Conservation (phyloP, 2,797 vertebrate species). For the Rhinella marina region DNA sequence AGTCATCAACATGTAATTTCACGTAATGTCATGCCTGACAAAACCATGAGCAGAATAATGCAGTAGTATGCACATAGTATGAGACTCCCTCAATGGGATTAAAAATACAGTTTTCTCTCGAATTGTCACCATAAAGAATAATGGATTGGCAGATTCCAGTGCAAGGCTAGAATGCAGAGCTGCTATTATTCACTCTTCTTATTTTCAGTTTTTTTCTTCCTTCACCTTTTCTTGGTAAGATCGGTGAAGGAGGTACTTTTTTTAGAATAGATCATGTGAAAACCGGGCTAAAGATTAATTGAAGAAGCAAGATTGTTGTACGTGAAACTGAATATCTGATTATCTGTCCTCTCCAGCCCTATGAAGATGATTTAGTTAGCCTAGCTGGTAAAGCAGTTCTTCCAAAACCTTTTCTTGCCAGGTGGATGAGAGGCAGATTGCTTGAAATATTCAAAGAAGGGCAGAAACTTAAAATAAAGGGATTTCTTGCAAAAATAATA, state of each 20-base stretch:
- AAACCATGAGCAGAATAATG: neutral
- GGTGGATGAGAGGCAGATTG: slow-evolving; percentile 1
- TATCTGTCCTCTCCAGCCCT: slow-evolving; percentile 17
- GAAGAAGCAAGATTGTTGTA: slow-evolving; percentile 41
- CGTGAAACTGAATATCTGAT: slow-evolving; percentile 40
- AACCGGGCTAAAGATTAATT: slow-evolving; percentile 42
- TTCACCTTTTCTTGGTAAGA: neutral
- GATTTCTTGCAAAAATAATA: neutral
- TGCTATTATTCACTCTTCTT: slow-evolving; percentile 11
- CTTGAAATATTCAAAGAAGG: slow-evolving; percentile 25
- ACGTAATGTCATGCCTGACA: neutral
- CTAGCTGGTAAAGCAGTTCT: slow-evolving; percentile 20
- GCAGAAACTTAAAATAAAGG: neutral
- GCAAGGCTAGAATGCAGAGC: neutral
- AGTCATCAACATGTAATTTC: neutral
- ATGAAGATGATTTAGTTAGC: slow-evolving; percentile 32
- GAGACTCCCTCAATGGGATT: neutral
- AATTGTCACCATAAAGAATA: slow-evolving; percentile 8
- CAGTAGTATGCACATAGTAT: neutral
- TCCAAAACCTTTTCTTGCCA: neutral
- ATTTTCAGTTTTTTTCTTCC: neutral
- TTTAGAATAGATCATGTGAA: slow-evolving; percentile 8
- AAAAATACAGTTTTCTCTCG: neutral
- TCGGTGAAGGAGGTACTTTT: neutral
- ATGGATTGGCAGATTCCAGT: slow-evolving; percentile 32